Evolutionary conservation across 2,888 invertebrate species (phyloP).

Genomic region (Tetragonisca angustula): DNA sequence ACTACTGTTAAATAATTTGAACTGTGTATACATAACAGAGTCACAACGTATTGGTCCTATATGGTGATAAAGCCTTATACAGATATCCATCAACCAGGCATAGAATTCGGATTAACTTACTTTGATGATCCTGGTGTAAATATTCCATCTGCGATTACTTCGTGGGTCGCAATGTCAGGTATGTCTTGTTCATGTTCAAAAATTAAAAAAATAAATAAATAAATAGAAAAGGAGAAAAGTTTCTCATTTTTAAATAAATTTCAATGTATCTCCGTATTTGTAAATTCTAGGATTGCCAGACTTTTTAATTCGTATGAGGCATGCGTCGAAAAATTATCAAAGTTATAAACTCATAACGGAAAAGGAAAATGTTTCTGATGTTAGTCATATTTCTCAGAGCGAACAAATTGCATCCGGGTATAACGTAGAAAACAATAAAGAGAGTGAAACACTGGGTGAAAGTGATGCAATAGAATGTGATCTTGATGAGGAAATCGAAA

Average conservation of each 20-base stretch:
- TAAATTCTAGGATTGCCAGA: slow-evolving; percentile 88
- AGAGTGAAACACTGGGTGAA: slow-evolving; percentile 3
- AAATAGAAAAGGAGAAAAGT: neutral
- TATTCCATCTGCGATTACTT: slow-evolving; percentile 89
- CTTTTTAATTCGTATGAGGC: slow-evolving; percentile 89
- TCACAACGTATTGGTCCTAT: slow-evolving; percentile 93
- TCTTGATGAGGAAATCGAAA: neutral
- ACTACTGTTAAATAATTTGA: slow-evolving; percentile 52
- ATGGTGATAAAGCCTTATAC: slow-evolving; percentile 92
- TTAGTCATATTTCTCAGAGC: slow-evolving; percentile 8
- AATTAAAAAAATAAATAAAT: no score
- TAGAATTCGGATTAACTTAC: slow-evolving; percentile 94
- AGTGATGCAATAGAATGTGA: neutral
- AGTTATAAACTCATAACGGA: slow-evolving; percentile 82
- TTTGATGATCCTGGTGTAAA: slow-evolving; percentile 94
- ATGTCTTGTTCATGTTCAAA: slow-evolving; percentile 42
- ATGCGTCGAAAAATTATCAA: slow-evolving; percentile 88
- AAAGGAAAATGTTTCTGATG: slow-evolving; percentile 9
- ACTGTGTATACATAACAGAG: slow-evolving; percentile 79
- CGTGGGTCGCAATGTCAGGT: slow-evolving; percentile 88
- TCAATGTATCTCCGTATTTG: neutral
- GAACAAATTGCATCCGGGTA: slow-evolving; percentile 29
- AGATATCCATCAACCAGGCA: slow-evolving; percentile 87
- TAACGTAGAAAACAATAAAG: neutral
- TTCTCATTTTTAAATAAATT: neutral